Conservation (phyloP, 2,797 vertebrate species). For the Gila robusta region DNA sequence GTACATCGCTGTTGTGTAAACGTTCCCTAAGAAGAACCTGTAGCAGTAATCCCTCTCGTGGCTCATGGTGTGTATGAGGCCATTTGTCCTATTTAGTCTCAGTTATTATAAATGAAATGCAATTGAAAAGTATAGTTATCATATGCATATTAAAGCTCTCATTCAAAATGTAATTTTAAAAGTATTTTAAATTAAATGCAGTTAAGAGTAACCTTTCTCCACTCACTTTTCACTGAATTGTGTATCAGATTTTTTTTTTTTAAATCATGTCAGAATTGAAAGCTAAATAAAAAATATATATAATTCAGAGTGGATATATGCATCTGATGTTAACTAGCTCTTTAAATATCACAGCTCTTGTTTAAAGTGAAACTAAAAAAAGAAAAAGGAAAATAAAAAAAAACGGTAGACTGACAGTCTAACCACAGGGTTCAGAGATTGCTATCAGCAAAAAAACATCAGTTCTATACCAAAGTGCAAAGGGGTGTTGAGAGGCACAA, state of each 20-base stretch:
- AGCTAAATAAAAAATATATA: background rate
- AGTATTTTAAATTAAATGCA: background rate
- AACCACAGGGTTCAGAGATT: background rate
- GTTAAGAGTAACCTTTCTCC: background rate
- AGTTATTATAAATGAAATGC: background rate
- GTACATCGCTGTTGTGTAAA: no score
- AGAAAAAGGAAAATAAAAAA: background rate
- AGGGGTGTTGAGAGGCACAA: background rate
- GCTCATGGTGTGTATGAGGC: background rate
- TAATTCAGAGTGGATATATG: background rate
- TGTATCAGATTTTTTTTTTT: background rate
- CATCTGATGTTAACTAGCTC: background rate
- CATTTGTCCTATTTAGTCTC: background rate
- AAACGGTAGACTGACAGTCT: background rate
- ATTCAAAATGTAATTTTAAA: background rate
- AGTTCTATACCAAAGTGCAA: background rate
- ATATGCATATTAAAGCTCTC: constrained; percentile 7
- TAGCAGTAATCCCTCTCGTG: no score
- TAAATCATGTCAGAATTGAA: background rate
- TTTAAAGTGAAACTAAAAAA: background rate
- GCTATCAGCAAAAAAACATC: background rate
- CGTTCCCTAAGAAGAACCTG: no score
- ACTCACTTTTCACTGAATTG: background rate
- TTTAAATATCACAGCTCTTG: background rate
- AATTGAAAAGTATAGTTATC: no score